Evolutionary conservation across 2,888 invertebrate genomes (phyloP), one percentile per base, ranked within the genome.

Genomic region (Cryptus viduatorius): DNA sequence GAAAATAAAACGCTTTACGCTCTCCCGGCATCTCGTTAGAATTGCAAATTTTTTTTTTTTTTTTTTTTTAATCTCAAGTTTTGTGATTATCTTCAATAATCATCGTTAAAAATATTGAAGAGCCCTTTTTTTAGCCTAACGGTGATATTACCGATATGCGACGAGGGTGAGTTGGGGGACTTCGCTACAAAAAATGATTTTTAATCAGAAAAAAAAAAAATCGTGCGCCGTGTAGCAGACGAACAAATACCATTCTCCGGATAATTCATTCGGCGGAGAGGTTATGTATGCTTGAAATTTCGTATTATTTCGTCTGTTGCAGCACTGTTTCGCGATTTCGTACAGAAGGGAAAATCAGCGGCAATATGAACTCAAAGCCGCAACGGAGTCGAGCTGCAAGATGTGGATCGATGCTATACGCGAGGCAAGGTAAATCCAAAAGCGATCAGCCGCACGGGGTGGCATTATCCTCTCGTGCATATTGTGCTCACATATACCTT

Each of bases 371-470:
- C 94, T 98, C 76, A 95, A 97, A 73, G 97, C 98, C 0, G 96
- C 97, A 67, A 96, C 96, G 1, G 98, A 98, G 92, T 96, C 96
- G 37, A 98, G 98, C 92, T 98, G 98, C 94, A 96, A 97, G 90
- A 96, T 96, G 86, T 98, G 98, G 98, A 97, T 98, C 89, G 97
- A 98, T 93, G 96, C 98, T 46, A 97, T 98, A 89, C 95, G 97
- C 85, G 96, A 97, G 90, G 98, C 98, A 79, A 98, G 98, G 98
- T 98, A 94, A 94, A 86, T 46, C 61, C 50, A 73, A 37, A 53
- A 48, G 56, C 42, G 72, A 42, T 68, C 14, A 76, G n/a, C 46
- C 29, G n/a, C 59, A 37, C 37, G 37, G 37, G 5, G 24, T 16
- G 14, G 42, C 48, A 73, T 68, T 48, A 53, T 56, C 61, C 19